Evolutionary conservation across 2,888 invertebrate species (phyloP), one percentile per base, ranked within the genome.

Genomic region (Bimastos eiseni): DNA sequence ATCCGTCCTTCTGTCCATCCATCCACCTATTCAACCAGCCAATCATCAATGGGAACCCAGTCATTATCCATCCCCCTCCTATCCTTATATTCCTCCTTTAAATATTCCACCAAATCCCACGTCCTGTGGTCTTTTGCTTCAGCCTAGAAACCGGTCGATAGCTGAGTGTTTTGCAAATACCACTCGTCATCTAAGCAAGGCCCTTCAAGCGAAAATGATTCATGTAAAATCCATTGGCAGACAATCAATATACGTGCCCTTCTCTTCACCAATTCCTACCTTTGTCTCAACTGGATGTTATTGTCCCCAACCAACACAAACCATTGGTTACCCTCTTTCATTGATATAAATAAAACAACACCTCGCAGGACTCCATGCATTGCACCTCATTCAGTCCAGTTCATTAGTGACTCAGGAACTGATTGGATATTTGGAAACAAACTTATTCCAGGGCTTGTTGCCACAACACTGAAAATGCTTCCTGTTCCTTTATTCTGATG

Each of bases 1-100:
- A 83, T 3, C 33, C 83, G 19, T 30, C 6, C 83, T 15, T 83
- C 15, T 19, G 17, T 36, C 86, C 86, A 86, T 36, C 34, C 36
- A 86, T 86, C 34, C 84, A 33, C 4, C 2, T 11, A 84, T 84
- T 1, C 83, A 83, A 2, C 34, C 83, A 83, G 2, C 83, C 83
- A 8, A 5, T 11, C 84, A 84, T 84, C 84, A 33, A 84, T 84
- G 86, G 34, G 86, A 86, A 36, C 86, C 21, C 91, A n/a, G 83
- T 91, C 24, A 21, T 49, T 49, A 49, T 49, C 49, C 3, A 24
- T 21, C 21, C 21, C 21, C 24, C 49, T 49, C 49, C 15, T 17
- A 17, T 17, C 17, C 5, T 41, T 4, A 19, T 49, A 49, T 21
- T 24, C 5, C 19, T 15, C 49, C 49, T 21, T 24, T 21, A 49